Evolutionary conservation across 2,797 vertebrate genomes (phyloP), one percentile per base, ranked within the genome.

Genomic region (Silurus lanzhouensis): DNA sequence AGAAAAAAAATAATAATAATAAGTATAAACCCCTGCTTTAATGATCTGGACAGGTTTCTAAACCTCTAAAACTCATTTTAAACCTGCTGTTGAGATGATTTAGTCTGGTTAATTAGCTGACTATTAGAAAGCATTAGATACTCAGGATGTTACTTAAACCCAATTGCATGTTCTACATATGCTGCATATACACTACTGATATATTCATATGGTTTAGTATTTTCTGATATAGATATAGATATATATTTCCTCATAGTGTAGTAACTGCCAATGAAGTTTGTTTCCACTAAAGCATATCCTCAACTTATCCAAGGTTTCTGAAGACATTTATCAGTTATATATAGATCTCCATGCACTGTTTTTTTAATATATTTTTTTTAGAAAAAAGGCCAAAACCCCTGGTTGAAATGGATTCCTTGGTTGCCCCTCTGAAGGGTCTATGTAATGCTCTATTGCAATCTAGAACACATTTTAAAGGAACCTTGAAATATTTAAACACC

Each of bases 151-250:
- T 81, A 81, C 7, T 2, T n/a, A 46, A 52, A 46, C 64, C 44
- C 61, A 67, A n/a, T 55, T 81, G 79, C 79, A 81, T 81, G 78
- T 64, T 38, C 38, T 60, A 57, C 75, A 78, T 38, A 78, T 63
- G 31, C 76, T 63, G 31, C 58, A 20, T 46, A 63, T 20, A 81
- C 63, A 78, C 46, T 67, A 78, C n/a, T 5, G 38, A 44, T 77
- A 74, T 57, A 63, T 46, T 78, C 20, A 78, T 78, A 44, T 61
- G 38, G 20, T 78, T 78, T 61, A 63, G 38, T 44, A 44, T 44
- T 19, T 78, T 78, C 58, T 44, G 19, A 61, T 61, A 38, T 61
- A 38, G 10, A n/a, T 52, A 52, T 52, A 7, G 48, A 52, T 52
- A 52, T 52, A 7, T 7, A 52, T 52, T 74, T 52, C 46, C 46